Evolutionary conservation across 2,113 vertebrate genomes (phyloP).

Genomic region (Coregonus clupeaformis): DNA sequence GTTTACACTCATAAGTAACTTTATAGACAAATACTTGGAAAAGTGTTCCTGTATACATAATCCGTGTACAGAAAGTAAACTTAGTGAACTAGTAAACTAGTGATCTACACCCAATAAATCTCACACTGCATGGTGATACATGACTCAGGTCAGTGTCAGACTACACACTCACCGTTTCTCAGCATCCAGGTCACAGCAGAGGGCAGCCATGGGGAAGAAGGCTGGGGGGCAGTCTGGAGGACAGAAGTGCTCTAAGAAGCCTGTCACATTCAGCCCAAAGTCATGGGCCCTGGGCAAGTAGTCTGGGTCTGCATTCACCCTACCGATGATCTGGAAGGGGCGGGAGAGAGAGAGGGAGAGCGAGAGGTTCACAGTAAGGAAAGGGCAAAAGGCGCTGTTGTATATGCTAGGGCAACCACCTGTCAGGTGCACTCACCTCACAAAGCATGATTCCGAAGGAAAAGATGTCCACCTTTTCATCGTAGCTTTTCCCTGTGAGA

Average conservation of each 20-base stretch:
- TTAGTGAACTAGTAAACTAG: no score
- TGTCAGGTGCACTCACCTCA: conserved; percentile 79
- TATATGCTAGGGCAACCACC: no score
- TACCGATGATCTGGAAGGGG: conserved; percentile 86
- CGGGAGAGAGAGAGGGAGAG: neutral
- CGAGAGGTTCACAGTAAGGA: conserved; percentile 2
- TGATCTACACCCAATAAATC: no score
- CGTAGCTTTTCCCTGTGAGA: conserved; percentile 87
- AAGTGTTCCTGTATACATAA: no score
- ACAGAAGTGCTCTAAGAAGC: conserved; percentile 92
- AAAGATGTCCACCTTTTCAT: conserved; percentile 97
- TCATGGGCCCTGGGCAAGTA: conserved; percentile 91
- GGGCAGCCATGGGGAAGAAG: conserved; percentile 91
- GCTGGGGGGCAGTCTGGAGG: conserved; percentile 82
- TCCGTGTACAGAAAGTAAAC: no score
- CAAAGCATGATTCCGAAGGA: conserved; percentile 98
- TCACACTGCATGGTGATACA: no score
- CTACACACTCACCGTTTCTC: conserved; percentile 85
- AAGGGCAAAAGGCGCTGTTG: neutral
- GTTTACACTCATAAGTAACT: no score
- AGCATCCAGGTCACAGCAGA: conserved; percentile 93
- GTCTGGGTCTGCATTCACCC: conserved; percentile 95
- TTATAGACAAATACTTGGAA: no score
- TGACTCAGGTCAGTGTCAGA: no score
- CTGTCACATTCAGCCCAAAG: conserved; percentile 91